A percentile compares a stretch with the other conserved stretches of the same genome.
Evolutionary conservation across 2,113 vertebrate species (phyloP).

Genomic region (Pungitius pungitius): DNA sequence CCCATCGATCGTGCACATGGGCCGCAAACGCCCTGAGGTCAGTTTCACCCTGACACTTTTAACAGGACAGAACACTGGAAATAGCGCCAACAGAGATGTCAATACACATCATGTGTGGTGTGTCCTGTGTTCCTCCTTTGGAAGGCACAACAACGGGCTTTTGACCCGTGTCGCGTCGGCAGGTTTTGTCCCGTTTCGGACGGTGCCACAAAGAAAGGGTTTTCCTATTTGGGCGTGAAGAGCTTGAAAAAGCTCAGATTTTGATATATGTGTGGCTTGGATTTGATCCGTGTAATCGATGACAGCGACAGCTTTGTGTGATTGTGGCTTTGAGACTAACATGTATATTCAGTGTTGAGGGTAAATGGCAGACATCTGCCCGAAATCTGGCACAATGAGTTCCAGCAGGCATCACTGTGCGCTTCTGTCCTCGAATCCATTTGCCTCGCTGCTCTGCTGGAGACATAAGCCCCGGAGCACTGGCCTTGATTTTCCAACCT

Average conservation of each 20-base stretch:
- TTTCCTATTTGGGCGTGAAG: background rate
- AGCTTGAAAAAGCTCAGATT: background rate
- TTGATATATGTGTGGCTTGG: background rate
- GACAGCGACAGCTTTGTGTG: background rate
- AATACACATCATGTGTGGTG: slow-evolving; percentile 43
- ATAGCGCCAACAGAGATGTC: slow-evolving; percentile 59
- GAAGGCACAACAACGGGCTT: background rate
- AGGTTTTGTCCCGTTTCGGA: background rate
- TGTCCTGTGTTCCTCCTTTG: slow-evolving; percentile 15
- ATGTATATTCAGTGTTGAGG: background rate
- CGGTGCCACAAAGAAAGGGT: background rate
- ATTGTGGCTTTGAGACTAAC: background rate
- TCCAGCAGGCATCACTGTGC: background rate
- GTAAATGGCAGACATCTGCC: background rate
- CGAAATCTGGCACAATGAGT: background rate
- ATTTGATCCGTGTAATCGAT: background rate
- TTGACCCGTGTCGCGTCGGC: background rate
- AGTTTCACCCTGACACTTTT: slow-evolving; percentile 80
- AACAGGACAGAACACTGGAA: slow-evolving; percentile 66
- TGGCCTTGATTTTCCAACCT: slow-evolving; percentile 36
- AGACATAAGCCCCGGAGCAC: slow-evolving; percentile 1
- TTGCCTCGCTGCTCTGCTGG: background rate
- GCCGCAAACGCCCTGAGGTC: slow-evolving; percentile 74
- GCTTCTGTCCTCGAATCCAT: background rate
- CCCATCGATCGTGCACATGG: slow-evolving; percentile 80